Percentiles rank a stretch among this genome's conserved stretches.
Conservation (phyloP, 2,797 vertebrate genomes). For the Cetoscarus ocellatus region DNA sequence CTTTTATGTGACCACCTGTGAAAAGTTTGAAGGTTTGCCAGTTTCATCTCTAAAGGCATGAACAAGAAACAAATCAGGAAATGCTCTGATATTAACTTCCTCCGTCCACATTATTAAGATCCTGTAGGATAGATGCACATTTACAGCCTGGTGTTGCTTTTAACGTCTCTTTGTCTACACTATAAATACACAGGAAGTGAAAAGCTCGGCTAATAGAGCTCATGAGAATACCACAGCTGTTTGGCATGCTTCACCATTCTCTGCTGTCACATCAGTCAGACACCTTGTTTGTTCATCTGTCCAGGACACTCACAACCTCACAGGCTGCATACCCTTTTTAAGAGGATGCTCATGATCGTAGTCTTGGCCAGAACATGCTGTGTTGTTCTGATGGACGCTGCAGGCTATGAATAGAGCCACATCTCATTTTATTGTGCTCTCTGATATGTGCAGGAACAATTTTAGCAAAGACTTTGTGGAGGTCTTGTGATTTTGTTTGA, state of each 20-base stretch:
- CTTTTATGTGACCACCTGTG: too few species aligned
- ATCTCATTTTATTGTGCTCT: constrained; percentile 56
- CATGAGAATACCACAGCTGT: constrained; percentile 68
- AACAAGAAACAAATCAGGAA: not conserved
- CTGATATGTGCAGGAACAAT: constrained; percentile 34
- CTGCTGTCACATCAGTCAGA: constrained; percentile 70
- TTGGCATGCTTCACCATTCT: constrained; percentile 62
- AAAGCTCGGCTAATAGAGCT: constrained; percentile 77
- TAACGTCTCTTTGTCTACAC: constrained; percentile 56
- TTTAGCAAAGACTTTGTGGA: constrained; percentile 21
- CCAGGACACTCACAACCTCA: constrained; percentile 59
- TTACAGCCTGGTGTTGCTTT: constrained; percentile 26
- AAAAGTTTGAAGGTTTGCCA: too few species aligned
- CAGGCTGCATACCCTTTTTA: constrained; percentile 62
- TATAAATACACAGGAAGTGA: constrained; percentile 78
- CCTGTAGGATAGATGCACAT: constrained; percentile 3
- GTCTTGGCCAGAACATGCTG: constrained; percentile 18
- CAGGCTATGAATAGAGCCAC: constrained; percentile 72
- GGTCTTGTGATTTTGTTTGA: constrained; percentile 69
- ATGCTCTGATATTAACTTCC: constrained; percentile 8
- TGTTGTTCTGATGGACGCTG: constrained; percentile 5
- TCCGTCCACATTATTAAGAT: constrained; percentile 16
- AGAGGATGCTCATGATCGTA: constrained; percentile 23
- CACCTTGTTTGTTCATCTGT: constrained; percentile 81
- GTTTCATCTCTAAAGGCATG: not conserved